phyloP scores from a whole-genome alignment of 2,113 vertebrate genomes.

The Microtus oregoni region DNA sequence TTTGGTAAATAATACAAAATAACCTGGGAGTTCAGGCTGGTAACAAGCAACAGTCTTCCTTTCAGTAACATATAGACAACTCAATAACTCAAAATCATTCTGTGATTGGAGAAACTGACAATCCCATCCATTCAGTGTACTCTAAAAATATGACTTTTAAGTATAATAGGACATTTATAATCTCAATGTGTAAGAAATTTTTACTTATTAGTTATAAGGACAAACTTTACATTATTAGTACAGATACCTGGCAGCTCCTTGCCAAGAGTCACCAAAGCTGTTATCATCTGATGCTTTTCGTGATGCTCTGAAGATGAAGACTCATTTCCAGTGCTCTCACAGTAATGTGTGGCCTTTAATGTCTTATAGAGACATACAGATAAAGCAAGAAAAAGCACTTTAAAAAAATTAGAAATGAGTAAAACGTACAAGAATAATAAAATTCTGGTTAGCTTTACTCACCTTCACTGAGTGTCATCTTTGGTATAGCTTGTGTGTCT shows the following conservation, averaged over 20 bases:
- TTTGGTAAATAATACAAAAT: not conserved
- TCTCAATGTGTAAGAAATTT: not conserved
- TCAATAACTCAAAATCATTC: not conserved
- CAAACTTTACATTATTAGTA: not conserved
- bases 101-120: not conserved
- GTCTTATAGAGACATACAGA: not conserved
- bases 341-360: not conserved
- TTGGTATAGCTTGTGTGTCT: not conserved
- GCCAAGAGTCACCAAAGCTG: not conserved
- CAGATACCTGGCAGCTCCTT: not conserved
- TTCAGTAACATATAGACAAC: not conserved
- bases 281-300: not conserved
- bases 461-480: not conserved
- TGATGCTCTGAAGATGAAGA: not conserved
- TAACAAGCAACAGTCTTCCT: not conserved
- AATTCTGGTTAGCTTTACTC: not conserved
- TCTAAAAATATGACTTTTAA: not conserved
- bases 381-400: not conserved
- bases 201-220: not conserved
- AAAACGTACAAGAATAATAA: not conserved
- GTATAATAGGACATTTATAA: not conserved
- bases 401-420: not conserved
- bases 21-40: not conserved
- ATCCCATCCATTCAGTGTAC: not conserved
- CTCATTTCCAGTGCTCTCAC: not conserved